phyloP scores from a whole-genome alignment of 1,140 invertebrate genomes.

The Tetragonula clypearis region DNA sequence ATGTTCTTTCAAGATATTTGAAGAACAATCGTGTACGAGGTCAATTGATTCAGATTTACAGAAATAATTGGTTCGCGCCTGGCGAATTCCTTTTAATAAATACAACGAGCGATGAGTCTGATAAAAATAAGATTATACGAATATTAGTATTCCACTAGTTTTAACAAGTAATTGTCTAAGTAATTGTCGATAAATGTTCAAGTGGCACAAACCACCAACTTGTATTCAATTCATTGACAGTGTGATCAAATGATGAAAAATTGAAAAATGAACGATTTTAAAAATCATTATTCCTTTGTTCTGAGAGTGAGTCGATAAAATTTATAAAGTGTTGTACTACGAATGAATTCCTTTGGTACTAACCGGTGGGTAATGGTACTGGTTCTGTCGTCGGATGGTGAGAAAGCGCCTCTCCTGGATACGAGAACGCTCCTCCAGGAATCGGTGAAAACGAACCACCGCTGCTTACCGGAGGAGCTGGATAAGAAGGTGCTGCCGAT shows the following conservation, averaged over 20 bases:
- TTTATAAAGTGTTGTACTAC: too few relatives aligned
- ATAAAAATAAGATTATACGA: neutral
- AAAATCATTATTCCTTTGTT: neutral
- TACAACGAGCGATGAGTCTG: too few relatives aligned
- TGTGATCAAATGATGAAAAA: neutral
- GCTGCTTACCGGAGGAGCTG: conserved; percentile 74
- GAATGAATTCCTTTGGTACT: neutral
- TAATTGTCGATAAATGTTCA: neutral
- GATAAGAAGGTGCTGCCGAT: conserved; percentile 79
- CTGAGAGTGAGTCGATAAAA: too few relatives aligned
- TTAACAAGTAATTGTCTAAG: neutral
- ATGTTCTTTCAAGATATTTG: too few relatives aligned
- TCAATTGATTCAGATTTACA: too few relatives aligned
- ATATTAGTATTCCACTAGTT: neutral
- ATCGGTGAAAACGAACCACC: conserved; percentile 79
- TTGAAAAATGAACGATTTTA: neutral
- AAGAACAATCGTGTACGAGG: too few relatives aligned
- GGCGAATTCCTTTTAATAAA: neutral
- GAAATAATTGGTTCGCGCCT: too few relatives aligned
- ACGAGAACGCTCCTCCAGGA: conserved; percentile 79
- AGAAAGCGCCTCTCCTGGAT: conserved; percentile 78
- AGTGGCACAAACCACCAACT: neutral
- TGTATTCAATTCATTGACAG: neutral
- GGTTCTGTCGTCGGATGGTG: conserved; percentile 80
- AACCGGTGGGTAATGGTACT: conserved; percentile 78